phyloP scores from a whole-genome alignment of 2,113 vertebrate species.

The Lophochroa leadbeateri region DNA sequence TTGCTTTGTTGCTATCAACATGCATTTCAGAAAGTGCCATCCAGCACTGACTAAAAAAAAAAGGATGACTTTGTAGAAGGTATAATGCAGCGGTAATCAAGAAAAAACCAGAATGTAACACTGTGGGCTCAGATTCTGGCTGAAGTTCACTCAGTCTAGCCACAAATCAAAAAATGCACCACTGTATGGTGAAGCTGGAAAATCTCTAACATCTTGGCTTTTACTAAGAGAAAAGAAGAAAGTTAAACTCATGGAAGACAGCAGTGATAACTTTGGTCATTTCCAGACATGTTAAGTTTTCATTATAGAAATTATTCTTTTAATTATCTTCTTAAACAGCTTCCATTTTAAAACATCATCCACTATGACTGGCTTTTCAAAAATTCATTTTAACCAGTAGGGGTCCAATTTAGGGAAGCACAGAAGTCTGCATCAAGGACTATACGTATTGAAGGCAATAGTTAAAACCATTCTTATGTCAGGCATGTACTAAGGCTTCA shows the following conservation, averaged over 20 bases:
- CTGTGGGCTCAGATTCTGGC: conserved; percentile 53
- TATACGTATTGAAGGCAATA: background rate
- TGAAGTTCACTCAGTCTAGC: conserved; percentile 63
- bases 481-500: background rate
- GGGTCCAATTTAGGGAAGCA: background rate
- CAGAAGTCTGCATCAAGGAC: background rate
- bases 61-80: conserved; percentile 22
- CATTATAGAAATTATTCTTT: conserved; percentile 28
- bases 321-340: conserved; percentile 6
- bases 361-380: background rate
- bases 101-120: conserved; percentile 33
- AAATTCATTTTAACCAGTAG: conserved; percentile 4
- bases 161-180: conserved; percentile 70
- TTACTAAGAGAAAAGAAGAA: conserved; percentile 52
- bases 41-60: conserved; percentile 15
- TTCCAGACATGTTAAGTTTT: conserved; percentile 13
- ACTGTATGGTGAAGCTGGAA: conserved; percentile 53
- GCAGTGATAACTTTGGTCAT: conserved; percentile 6
- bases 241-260: conserved; percentile 52
- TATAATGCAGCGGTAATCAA: conserved; percentile 11
- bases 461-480: background rate
- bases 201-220: conserved; percentile 60
- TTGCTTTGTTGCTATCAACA: conserved; percentile 27
- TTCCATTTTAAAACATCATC: conserved; percentile 4
- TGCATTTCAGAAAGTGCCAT: conserved; percentile 45